phyloP scores from a whole-genome alignment of 2,888 invertebrate species.

The Adelphocoris suturalis region DNA sequence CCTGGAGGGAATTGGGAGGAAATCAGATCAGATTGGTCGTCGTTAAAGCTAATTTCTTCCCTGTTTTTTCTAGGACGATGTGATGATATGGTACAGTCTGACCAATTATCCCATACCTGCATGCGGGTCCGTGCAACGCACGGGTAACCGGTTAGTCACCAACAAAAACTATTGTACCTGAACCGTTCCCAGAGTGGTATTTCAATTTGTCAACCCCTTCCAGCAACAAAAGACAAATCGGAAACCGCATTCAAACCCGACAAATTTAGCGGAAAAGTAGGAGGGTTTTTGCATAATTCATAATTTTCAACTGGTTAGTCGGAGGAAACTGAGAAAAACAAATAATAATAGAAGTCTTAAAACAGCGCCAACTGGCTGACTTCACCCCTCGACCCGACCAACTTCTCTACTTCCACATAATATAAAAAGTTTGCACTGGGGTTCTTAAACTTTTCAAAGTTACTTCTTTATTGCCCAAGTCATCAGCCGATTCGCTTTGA shows the following conservation, averaged over 20 bases:
- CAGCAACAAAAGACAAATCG: background rate
- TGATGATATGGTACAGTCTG: too few species aligned
- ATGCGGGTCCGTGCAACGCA: too few species aligned
- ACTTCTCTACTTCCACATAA: constrained; percentile 69
- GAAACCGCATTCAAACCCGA: background rate
- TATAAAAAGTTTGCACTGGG: constrained; percentile 67
- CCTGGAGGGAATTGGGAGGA: too few species aligned
- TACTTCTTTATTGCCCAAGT: constrained; percentile 71
- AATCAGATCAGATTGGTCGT: too few species aligned
- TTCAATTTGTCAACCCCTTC: too few species aligned
- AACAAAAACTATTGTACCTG: too few species aligned
- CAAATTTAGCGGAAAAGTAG: constrained; percentile 13
- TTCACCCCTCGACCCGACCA: constrained; percentile 37
- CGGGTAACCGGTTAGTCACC: too few species aligned
- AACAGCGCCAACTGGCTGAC: constrained; percentile 69
- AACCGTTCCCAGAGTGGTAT: too few species aligned
- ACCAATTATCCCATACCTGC: too few species aligned
- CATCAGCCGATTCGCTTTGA: constrained; percentile 71
- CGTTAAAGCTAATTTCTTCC: too few species aligned
- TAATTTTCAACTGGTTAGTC: constrained; percentile 52
- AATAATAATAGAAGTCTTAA: constrained; percentile 70
- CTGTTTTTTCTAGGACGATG: too few species aligned
- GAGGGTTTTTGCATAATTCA: constrained; percentile 43
- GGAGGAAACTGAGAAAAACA: constrained; percentile 62
- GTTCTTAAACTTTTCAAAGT: constrained; percentile 67